These are phyloP conservation scores for Drosophila santomea DNA, from an alignment of 1,140 invertebrate genomes.

Conservation along the genomic window DNA sequence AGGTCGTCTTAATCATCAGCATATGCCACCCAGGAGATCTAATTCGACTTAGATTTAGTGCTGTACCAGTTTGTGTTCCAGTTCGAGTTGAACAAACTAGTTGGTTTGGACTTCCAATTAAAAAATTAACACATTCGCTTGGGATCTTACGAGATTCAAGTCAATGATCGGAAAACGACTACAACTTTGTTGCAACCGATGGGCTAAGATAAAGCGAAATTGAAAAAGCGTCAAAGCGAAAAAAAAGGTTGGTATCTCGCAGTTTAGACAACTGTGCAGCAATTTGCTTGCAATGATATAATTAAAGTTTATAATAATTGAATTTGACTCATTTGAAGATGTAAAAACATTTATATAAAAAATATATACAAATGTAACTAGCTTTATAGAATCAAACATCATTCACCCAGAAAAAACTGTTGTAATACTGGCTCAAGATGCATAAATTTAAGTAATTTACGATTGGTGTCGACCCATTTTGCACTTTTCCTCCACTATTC, in stretches of 20 bases:
- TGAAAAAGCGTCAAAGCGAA: conserved; percentile 22
- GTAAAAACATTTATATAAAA: not conserved
- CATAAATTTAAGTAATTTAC: not conserved
- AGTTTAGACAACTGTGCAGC: not conserved
- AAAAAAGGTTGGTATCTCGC: not conserved
- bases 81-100: conserved; percentile 12
- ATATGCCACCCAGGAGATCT: conserved; percentile 54
- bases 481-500: conserved; percentile 5
- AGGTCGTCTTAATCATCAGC: conserved; percentile 21
- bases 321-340: too few species aligned
- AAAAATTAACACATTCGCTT: conserved; percentile 51
- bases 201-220: conserved; percentile 33
- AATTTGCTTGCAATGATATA: not conserved
- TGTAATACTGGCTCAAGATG: not conserved
- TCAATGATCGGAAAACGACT: conserved; percentile 29
- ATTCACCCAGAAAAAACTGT: not conserved
- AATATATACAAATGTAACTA: not conserved
- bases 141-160: conserved; percentile 40
- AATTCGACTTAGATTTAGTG: conserved; percentile 7
- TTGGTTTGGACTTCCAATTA: conserved; percentile 11
- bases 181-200: conserved; percentile 46
- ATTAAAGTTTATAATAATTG: not conserved
- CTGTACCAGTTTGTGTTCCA: not conserved
- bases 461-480: conserved; percentile 52
- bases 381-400: not conserved